Percentiles rank a stretch among this genome's conserved stretches.
Conservation (phyloP, 2,113 vertebrate genomes). For the Nothobranchius furzeri region DNA sequence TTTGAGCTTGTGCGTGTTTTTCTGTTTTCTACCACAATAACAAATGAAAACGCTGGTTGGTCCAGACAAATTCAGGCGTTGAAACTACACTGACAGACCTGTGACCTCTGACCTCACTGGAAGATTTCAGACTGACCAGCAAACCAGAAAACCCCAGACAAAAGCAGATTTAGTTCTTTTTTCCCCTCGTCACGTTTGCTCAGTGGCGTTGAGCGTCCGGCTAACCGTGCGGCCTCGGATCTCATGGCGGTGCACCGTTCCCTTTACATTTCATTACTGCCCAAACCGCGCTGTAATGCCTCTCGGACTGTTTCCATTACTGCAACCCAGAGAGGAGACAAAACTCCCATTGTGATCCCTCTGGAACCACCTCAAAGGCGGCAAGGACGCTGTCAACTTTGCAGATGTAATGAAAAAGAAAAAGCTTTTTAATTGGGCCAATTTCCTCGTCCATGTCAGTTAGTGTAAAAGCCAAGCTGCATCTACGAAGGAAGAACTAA, state of each 20-base stretch:
- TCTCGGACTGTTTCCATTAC: constrained; percentile 13
- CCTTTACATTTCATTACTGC: constrained; percentile 21
- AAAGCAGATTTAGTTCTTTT: constrained; percentile 20
- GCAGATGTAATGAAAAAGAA: constrained; percentile 6
- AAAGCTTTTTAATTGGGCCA: constrained; percentile 2
- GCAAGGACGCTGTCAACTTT: constrained; percentile 3
- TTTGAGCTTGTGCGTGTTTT: background rate
- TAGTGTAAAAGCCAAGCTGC: background rate
- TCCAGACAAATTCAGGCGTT: constrained; percentile 19
- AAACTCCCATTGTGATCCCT: constrained; percentile 18
- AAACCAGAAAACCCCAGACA: constrained; percentile 15
- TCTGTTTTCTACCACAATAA: constrained; percentile 2
- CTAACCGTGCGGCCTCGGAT: constrained; percentile 1
- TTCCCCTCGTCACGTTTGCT: constrained; percentile 3
- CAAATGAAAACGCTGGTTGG: constrained; percentile 4
- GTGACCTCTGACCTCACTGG: constrained; percentile 46
- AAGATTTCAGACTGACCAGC: constrained; percentile 17
- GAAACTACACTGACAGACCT: constrained; percentile 28
- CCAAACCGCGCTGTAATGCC: constrained; percentile 14
- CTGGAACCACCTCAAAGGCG: background rate
- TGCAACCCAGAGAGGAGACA: constrained; percentile 4
- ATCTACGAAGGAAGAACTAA: background rate
- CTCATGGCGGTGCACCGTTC: constrained; percentile 9
- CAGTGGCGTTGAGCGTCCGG: background rate
- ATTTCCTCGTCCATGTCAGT: constrained; percentile 1